Conservation (phyloP, 2,797 vertebrate genomes). For the Hipposideros larvatus region DNA sequence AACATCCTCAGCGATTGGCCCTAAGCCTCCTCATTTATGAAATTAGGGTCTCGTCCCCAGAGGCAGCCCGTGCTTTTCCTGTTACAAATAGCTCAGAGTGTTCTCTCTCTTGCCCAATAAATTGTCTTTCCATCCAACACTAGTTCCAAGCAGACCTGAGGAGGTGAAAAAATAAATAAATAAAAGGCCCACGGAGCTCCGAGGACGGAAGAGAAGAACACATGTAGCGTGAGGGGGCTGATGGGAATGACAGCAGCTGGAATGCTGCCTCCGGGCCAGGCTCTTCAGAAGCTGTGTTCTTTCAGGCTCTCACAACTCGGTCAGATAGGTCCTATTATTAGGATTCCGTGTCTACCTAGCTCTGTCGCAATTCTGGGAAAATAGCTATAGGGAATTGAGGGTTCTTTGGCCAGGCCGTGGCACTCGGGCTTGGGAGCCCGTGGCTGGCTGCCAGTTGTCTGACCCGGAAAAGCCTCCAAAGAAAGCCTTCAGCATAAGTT, state of each 20-base stretch:
- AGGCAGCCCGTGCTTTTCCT: not conserved
- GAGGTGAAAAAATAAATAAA: not conserved
- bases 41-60: not conserved
- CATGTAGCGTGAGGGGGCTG: not conserved
- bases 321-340: not conserved
- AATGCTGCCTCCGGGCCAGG: not conserved
- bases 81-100: not conserved
- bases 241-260: not conserved
- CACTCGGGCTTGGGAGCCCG: not conserved
- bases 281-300: accelerated
- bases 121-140: not conserved
- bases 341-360: not conserved
- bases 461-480: not conserved
- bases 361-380: not conserved
- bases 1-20: not conserved
- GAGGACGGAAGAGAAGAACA: not conserved
- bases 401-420: not conserved
- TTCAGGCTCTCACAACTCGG: not conserved
- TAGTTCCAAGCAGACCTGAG: not conserved
- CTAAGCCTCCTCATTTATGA: not conserved
- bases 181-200: not conserved
- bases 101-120: not conserved
- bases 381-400: not conserved
- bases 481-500: not conserved
- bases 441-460: not conserved